A percentile compares a stretch with the other conserved stretches of the same genome.
phyloP scores from a whole-genome alignment of 2,797 vertebrate genomes.

The Aplochiton taeniatus region DNA sequence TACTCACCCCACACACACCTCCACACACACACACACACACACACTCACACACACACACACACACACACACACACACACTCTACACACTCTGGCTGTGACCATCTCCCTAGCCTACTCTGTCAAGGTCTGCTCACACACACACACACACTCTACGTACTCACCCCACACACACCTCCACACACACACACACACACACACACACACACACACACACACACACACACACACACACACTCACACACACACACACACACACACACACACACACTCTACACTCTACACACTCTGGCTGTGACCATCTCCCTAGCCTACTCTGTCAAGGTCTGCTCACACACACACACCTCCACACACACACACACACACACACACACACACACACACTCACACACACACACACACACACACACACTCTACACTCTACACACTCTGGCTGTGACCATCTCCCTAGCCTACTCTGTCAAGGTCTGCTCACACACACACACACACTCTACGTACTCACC shows the following conservation, averaged over 20 bases:
- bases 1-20: too few species aligned
- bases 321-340: conserved; percentile 65
- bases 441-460: conserved; percentile 97
- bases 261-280: too few species aligned
- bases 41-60: too few species aligned
- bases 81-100: too few species aligned
- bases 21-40: too few species aligned
- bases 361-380: neutral
- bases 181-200: neutral
- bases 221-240: neutral
- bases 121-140: too few species aligned
- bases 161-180: conserved; percentile 1
- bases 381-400: neutral
- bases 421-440: conserved; percentile 97
- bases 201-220: neutral
- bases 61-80: too few species aligned
- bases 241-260: neutral
- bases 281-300: conserved; percentile 97
- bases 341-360: neutral
- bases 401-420: too few species aligned
- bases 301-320: conserved; percentile 98
- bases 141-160: neutral
- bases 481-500: too few species aligned
- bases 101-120: too few species aligned
- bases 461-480: conserved; percentile 73